Evolutionary conservation across 2,797 vertebrate genomes (phyloP).

Genomic region (Moxostoma hubbsi): DNA sequence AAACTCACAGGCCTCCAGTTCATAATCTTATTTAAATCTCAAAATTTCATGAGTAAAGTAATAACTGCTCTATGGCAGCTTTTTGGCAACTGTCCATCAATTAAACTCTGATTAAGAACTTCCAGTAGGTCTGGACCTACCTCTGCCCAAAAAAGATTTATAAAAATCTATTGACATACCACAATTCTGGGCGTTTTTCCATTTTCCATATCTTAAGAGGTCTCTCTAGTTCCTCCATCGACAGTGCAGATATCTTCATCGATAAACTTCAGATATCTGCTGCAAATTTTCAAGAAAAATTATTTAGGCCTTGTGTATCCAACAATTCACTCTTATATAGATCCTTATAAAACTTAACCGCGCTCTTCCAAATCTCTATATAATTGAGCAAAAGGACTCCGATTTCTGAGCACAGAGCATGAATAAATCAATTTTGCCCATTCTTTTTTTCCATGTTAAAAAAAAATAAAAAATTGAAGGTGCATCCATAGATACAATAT

Average conservation of each 20-base stretch:
- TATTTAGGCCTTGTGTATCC: not conserved
- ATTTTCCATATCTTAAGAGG: not conserved
- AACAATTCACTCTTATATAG: not conserved
- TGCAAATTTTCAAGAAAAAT: not conserved
- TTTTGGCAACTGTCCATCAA: not conserved
- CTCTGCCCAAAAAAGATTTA: not conserved
- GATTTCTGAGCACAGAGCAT: not conserved
- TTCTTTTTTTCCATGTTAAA: no score
- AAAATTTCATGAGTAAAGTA: not conserved
- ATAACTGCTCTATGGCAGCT: not conserved
- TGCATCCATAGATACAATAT: not conserved
- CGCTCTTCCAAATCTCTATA: not conserved
- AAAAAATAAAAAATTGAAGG: no score
- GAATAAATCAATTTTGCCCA: not conserved
- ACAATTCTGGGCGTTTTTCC: not conserved
- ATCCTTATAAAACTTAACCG: not conserved
- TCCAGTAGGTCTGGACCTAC: not conserved
- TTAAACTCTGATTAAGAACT: constrained; percentile 1
- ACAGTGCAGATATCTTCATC: not conserved
- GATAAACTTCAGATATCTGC: not conserved
- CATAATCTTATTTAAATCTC: not conserved
- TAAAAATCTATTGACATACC: not conserved
- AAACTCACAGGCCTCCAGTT: not conserved
- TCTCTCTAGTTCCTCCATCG: not conserved
- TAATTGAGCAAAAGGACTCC: not conserved